Evolutionary conservation across 1,140 invertebrate genomes (phyloP).

Genomic region (Drosophila grimshawi): DNA sequence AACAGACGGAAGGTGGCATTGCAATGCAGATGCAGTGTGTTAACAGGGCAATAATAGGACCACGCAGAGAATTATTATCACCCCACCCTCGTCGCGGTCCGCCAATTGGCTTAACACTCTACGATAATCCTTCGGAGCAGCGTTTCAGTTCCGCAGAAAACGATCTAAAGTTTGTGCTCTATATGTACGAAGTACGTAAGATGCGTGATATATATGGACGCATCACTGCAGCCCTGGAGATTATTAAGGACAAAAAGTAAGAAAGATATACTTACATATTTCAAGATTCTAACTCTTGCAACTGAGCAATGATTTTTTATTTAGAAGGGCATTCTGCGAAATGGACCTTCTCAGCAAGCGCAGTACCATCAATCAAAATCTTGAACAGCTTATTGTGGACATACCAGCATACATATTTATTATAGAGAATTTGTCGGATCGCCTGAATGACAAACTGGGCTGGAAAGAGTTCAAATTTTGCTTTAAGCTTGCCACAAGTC

Average conservation of each 20-base stretch:
- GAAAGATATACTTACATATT: neutral
- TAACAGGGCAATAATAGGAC: conserved; percentile 10
- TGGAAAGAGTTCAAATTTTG: conserved; percentile 90
- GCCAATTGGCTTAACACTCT: conserved; percentile 66
- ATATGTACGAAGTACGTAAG: conserved; percentile 81
- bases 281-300: neutral
- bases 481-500: conserved; percentile 89
- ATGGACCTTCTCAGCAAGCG: conserved; percentile 87
- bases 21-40: conserved; percentile 62
- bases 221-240: conserved; percentile 69
- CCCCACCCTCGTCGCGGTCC: conserved; percentile 68
- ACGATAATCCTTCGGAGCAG: conserved; percentile 67
- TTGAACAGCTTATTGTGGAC: conserved; percentile 88
- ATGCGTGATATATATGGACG: conserved; percentile 80
- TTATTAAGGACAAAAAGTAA: conserved; percentile 80
- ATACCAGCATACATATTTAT: conserved; percentile 87
- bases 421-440: conserved; percentile 87
- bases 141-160: conserved; percentile 63
- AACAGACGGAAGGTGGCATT: conserved; percentile 58
- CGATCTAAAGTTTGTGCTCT: conserved; percentile 78
- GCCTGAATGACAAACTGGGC: conserved; percentile 88
- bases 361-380: conserved; percentile 86
- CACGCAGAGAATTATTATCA: conserved; percentile 22
- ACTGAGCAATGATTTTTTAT: neutral
- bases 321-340: conserved; percentile 87